Base-by-base conservation (phyloP, 2,113 vertebrate species). In the Amphilophus citrinellus region DNA sequence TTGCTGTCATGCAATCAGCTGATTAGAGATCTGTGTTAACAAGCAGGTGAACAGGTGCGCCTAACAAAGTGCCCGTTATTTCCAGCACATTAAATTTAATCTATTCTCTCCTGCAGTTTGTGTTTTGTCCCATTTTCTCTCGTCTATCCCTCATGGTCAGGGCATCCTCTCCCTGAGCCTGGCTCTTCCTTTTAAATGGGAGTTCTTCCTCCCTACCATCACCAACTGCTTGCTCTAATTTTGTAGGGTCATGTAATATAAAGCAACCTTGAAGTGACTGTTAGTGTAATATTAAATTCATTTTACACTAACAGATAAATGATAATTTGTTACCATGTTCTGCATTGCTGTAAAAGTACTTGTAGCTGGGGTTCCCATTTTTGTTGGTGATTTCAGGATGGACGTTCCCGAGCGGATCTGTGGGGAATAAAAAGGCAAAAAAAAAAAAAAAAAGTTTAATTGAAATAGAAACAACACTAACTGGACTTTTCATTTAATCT, bases 301-400 rank as follows among this genome's bases (percentile, higher is more conserved):
- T 73, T 35, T 56, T 32, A 5, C 42, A 24, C 5, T 61, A 7
- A 30, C 18, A 27, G 7, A 10, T 30, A n/a, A 24, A 76, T 27
- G 3, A 81, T 30, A 1, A 10, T 27, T 5, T 0, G 58, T 90
- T 96, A 99, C 98, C 98, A 94, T 99, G 98, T 20, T 99, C 98
- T 63, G 98, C 97, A 3, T 85, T 98, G 94, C 97, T 97, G 94
- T 99, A 99, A 92, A 99, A 99, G 93, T 99, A 99, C 86, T 99
- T 99, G 95, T 99, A 99, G 96, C 97, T 99, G 59, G 98, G 98
- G 83, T 99, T 99, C 85, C 98, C 98, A 5, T 95, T 97, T 91
- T 95, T 97, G 88, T 99, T 99, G 85, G 96, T 97, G 88, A 99
- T 98, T 94, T 99, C 98, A 86, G 98, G 96, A 82, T 91, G 98